phyloP scores from a whole-genome alignment of 1,140 invertebrate genomes.

The Pseudomyrmex sp. region DNA sequence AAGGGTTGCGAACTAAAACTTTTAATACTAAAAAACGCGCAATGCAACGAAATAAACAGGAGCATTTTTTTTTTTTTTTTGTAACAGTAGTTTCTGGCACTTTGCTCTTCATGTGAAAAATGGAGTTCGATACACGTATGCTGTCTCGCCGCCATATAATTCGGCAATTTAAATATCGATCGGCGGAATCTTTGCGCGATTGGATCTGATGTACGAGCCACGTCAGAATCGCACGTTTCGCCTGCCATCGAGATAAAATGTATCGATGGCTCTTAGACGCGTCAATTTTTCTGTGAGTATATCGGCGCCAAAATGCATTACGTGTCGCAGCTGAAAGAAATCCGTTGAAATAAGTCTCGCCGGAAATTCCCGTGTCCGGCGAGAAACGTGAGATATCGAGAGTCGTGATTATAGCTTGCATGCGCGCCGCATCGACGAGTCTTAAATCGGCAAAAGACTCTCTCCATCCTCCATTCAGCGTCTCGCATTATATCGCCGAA shows the following conservation, averaged over 20 bases:
- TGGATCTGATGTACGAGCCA: slow-evolving; percentile 20
- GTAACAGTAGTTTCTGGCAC: too few species aligned
- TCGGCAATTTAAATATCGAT: slow-evolving; percentile 3
- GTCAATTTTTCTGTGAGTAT: slow-evolving; percentile 35
- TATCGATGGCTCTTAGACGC: slow-evolving; percentile 43
- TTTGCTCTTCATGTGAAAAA: too few species aligned
- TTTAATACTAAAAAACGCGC: slow-evolving; percentile 6
- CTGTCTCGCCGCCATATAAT: not conserved
- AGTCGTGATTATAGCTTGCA: slow-evolving; percentile 49
- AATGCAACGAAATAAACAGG: not conserved
- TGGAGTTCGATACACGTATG: not conserved
- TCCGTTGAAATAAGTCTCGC: slow-evolving; percentile 50
- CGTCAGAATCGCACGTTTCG: slow-evolving; percentile 17
- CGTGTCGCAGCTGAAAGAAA: slow-evolving; percentile 35
- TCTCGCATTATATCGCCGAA: slow-evolving; percentile 60
- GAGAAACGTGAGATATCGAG: slow-evolving; percentile 46
- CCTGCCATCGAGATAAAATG: slow-evolving; percentile 41
- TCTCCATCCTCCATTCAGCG: not conserved
- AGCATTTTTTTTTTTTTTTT: too few species aligned
- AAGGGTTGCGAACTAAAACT: not conserved
- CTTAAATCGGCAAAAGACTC: slow-evolving; percentile 53
- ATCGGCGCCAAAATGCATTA: slow-evolving; percentile 51
- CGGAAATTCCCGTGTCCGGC: too few species aligned
- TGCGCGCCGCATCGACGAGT: slow-evolving; percentile 22
- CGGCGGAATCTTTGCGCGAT: slow-evolving; percentile 39